Evolutionary conservation across 2,113 vertebrate species (phyloP).

Genomic region (Ploceus nigricollis): DNA sequence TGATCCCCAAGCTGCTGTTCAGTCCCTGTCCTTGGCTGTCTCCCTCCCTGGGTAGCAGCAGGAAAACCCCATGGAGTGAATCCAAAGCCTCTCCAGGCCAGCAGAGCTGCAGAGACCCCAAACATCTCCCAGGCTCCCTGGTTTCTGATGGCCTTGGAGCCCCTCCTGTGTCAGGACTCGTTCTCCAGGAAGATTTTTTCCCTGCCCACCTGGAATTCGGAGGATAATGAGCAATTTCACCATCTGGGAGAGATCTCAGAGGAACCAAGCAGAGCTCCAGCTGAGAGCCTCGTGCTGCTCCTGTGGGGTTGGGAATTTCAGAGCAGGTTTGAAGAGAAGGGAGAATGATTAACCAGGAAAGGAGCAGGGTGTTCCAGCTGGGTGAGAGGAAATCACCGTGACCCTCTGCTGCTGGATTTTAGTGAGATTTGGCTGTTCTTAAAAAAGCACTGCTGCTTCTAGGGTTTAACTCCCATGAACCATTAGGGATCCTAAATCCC

Average conservation of each 20-base stretch:
- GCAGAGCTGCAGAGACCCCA: background rate
- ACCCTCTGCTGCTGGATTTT: background rate
- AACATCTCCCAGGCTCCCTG: accelerated
- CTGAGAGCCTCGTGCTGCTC: background rate
- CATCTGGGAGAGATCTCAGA: background rate
- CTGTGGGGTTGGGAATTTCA: background rate
- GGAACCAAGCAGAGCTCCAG: background rate
- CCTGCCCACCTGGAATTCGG: background rate
- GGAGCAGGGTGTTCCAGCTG: background rate
- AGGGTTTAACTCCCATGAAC: background rate
- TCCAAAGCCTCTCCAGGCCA: background rate
- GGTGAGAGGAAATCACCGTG: accelerated
- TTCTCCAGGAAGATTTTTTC: background rate
- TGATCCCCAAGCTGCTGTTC: background rate
- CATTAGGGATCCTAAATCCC: background rate
- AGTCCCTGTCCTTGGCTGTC: background rate
- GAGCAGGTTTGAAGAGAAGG: background rate
- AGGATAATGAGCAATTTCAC: background rate
- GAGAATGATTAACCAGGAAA: background rate
- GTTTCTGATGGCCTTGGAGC: background rate
- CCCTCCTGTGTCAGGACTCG: background rate
- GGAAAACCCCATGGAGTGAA: background rate
- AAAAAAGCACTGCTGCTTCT: background rate
- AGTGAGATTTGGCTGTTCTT: background rate
- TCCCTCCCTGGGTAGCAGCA: accelerated